phyloP scores from a whole-genome alignment of 2,797 vertebrate genomes.

The Muscicapa comitata region DNA sequence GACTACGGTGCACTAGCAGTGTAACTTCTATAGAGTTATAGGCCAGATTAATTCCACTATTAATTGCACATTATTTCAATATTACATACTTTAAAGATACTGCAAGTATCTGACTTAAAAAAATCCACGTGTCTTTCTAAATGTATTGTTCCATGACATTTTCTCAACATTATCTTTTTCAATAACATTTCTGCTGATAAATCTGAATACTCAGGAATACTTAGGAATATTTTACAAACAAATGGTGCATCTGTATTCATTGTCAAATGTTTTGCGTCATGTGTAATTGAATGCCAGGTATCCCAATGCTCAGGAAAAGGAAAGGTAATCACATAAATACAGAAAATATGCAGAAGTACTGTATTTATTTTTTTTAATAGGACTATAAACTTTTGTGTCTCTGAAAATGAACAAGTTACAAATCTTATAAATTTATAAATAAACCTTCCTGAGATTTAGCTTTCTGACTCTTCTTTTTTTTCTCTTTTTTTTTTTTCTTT shows the following conservation, averaged over 20 bases:
- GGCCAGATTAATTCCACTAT: not conserved
- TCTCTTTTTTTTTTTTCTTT: not conserved
- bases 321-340: not conserved
- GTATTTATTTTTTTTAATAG: not conserved
- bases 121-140: not conserved
- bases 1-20: not conserved
- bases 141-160: not conserved
- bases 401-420: not conserved
- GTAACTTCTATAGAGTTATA: not conserved
- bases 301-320: not conserved
- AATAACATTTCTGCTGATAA: not conserved
- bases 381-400: not conserved
- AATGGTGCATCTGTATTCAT: not conserved
- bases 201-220: not conserved
- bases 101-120: not conserved
- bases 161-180: not conserved
- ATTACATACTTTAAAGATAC: not conserved
- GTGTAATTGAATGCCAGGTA: not conserved
- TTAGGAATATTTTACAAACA: not conserved
- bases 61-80: not conserved
- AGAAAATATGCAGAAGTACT: not conserved
- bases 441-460: not conserved
- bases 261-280: fast-evolving
- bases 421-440: not conserved
- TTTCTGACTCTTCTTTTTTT: not conserved